Base-by-base conservation (phyloP, 2,797 vertebrate species). In the Paguma larvata region DNA sequence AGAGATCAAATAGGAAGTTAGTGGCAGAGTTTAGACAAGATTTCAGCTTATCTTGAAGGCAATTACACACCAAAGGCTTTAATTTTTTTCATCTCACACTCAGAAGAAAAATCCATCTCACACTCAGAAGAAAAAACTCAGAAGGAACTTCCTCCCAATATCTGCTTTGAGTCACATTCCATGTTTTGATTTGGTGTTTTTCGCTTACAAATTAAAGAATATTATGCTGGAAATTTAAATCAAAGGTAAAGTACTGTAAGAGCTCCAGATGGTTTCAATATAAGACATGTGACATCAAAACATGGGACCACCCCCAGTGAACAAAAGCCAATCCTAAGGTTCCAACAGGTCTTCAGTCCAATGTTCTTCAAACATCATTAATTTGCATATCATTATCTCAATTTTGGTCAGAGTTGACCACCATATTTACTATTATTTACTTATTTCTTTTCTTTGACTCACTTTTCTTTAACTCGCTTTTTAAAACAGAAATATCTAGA, bases 31-130 rank as follows among this genome's bases (percentile, higher is more conserved):
- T 77, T 70, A 48, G 38, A 51, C 10, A 46, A 80, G 27, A 85
- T 14, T 1, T 72, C 15, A 8, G 30, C 16, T 89, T 41, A 23
- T 73, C 82, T 83, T 93, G 32, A 83, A 90, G 51, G 3, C 5
- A 6, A 56, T 72, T 18, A 67, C 38, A 46, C 80, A 70, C 44
- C 51, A 27, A 34, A 44, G 38, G 32, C 34, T 67, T 89, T 18
- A 44, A 65, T 62, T 84, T 87, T 80, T 79, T 70, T 79, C 85
- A 68, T 77, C 75, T 89, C 88, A 93, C 6, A 62, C 72, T 56
- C 19, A 56, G 38, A 86, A 93, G 59, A 83, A 93, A 86, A 41
- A 62, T 5, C 16, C 27, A 32, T 79, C 80, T 89, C 88, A 93
- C 5, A 67, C 72, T 46, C 14, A 48, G 38, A 86, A 92, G 59